Evolutionary conservation across 2,113 vertebrate species (phyloP).

Genomic region (Saimiri boliviensis): DNA sequence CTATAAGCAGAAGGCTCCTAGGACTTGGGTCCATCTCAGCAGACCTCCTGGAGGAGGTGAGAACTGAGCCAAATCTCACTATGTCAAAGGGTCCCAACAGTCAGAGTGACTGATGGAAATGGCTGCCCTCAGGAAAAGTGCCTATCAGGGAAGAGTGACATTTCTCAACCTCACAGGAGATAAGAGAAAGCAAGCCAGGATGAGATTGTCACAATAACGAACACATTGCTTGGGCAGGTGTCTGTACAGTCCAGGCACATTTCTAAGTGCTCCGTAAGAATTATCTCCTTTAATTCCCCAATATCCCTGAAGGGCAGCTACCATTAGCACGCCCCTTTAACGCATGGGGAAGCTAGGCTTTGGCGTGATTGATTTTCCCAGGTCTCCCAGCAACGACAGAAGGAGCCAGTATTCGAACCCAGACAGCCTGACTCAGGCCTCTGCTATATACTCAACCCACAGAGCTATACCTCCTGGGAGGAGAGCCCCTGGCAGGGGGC

Average conservation of each 20-base stretch:
- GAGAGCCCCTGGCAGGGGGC: background rate
- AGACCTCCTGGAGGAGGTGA: background rate
- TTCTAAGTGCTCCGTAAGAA: too few relatives aligned
- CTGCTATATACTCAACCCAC: rapidly evolving
- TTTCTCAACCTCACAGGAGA: background rate
- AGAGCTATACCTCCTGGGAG: background rate
- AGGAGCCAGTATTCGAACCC: background rate
- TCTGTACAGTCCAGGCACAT: background rate
- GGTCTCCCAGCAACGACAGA: background rate
- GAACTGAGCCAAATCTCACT: background rate
- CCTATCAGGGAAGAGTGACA: background rate
- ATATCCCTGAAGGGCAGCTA: background rate
- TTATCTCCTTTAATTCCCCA: background rate
- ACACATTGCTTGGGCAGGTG: background rate
- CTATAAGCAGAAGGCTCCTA: background rate
- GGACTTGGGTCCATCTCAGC: background rate
- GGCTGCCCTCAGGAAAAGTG: background rate
- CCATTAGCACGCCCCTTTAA: background rate
- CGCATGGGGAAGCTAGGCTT: background rate
- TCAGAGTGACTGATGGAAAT: background rate
- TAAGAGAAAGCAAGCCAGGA: background rate
- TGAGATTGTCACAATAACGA: background rate
- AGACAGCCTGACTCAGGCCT: background rate
- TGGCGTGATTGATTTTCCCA: background rate
- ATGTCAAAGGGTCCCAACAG: background rate